A percentile compares a stretch with the other conserved stretches of the same genome.
Conservation (phyloP, 2,797 vertebrate species). For the Eulemur rubriventer region DNA sequence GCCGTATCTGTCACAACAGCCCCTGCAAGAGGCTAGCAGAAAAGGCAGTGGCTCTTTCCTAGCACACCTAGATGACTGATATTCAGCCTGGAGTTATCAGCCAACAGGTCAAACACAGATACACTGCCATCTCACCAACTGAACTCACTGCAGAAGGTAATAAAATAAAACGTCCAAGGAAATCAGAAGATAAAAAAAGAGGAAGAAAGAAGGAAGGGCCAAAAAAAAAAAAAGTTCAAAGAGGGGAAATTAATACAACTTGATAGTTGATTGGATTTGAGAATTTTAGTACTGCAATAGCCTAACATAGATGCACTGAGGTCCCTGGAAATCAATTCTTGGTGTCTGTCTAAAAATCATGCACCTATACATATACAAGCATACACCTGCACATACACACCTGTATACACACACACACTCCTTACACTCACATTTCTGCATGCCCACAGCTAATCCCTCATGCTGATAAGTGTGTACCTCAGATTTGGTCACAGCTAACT, state of each 20-base stretch:
- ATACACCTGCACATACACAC: background rate
- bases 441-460: background rate
- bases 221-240: background rate
- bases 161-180: background rate
- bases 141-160: background rate
- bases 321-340: background rate
- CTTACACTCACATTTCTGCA: background rate
- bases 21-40: background rate
- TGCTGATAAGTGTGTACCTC: background rate
- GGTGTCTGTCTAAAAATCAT: background rate
- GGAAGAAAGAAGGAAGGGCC: background rate
- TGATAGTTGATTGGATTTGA: background rate
- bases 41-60: background rate
- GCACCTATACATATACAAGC: background rate
- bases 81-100: background rate
- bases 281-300: background rate
- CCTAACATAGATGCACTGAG: background rate
- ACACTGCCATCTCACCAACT: background rate
- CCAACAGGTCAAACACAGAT: background rate
- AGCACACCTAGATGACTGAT: background rate
- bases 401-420: background rate
- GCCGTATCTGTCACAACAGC: background rate
- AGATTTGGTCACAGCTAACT: background rate
- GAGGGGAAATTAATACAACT: background rate
- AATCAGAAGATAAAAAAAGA: background rate